A percentile compares a stretch with the other conserved stretches of the same genome.
Evolutionary conservation across 1,140 invertebrate genomes (phyloP).

Genomic region (Choristoneura fumiferana): DNA sequence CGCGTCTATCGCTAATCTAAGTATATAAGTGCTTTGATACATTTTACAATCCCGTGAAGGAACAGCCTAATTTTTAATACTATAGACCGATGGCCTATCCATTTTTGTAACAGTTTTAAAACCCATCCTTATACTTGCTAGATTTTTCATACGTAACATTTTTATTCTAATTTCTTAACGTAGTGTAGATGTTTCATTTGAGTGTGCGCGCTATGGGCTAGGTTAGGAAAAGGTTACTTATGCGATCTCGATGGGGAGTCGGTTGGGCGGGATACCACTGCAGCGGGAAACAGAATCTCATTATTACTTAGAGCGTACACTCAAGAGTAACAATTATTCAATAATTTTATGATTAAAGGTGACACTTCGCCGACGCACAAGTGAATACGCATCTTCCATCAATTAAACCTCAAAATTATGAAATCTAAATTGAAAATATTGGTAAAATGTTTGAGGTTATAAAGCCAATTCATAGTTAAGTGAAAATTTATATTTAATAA

Average conservation of each 20-base stretch:
- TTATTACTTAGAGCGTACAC: slow-evolving; percentile 21
- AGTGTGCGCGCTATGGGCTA: slow-evolving; percentile 21
- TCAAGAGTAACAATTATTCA: slow-evolving; percentile 23
- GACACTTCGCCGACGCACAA: slow-evolving; percentile 57
- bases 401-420: slow-evolving; percentile 31
- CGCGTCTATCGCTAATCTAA: slow-evolving; percentile 34
- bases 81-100: slow-evolving; percentile 35
- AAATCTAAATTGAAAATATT: slow-evolving; percentile 33
- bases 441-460: slow-evolving; percentile 36
- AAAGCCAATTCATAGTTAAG: slow-evolving; percentile 68
- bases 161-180: slow-evolving; percentile 43
- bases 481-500: slow-evolving; percentile 61
- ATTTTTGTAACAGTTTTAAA: slow-evolving; percentile 33
- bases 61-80: slow-evolving; percentile 29
- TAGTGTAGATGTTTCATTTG: slow-evolving; percentile 33
- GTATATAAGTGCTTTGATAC: slow-evolving; percentile 24
- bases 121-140: slow-evolving; percentile 42
- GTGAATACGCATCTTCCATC: slow-evolving; percentile 49
- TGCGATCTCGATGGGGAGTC: too few relatives aligned
- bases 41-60: slow-evolving; percentile 18
- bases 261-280: too few relatives aligned
- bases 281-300: slow-evolving; percentile 1
- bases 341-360: slow-evolving; percentile 32
- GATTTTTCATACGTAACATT: slow-evolving; percentile 58
- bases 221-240: too few relatives aligned